Evolutionary conservation across 2,797 vertebrate genomes (phyloP).

Genomic region (Balearica regulorum): DNA sequence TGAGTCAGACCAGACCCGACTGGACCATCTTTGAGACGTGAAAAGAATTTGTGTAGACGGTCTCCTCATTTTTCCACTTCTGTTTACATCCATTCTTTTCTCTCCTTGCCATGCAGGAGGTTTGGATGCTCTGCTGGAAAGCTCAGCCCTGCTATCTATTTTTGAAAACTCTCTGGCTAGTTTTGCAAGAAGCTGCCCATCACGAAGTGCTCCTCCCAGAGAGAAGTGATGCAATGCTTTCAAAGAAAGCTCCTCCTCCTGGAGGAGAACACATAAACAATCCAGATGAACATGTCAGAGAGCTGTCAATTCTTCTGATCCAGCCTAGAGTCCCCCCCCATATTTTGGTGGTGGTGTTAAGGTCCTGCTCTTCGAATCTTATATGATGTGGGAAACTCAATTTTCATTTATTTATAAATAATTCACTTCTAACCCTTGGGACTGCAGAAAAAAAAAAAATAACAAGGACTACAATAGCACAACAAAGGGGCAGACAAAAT

Average conservation of each 20-base stretch:
- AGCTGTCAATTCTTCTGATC: not conserved
- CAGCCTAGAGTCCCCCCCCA: not conserved
- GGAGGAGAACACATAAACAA: not conserved
- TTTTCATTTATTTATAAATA: not conserved
- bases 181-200: not conserved
- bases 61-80: not conserved
- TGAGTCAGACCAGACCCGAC: not conserved
- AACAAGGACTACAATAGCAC: not conserved
- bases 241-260: not conserved
- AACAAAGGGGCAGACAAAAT: not conserved
- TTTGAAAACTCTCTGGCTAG: not conserved
- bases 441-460: not conserved
- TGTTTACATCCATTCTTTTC: not conserved
- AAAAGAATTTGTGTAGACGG: rapidly evolving
- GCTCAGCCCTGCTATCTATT: not conserved
- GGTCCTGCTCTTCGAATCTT: rapidly evolving
- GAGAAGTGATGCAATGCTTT: not conserved
- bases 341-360: not conserved
- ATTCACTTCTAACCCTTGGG: not conserved
- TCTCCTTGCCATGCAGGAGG: not conserved
- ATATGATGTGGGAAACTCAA: not conserved
- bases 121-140: not conserved
- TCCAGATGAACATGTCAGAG: not conserved
- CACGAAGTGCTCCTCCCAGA: not conserved
- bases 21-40: not conserved